phyloP scores from a whole-genome alignment of 2,113 vertebrate species.

The Hemibagrus wyckioides region DNA sequence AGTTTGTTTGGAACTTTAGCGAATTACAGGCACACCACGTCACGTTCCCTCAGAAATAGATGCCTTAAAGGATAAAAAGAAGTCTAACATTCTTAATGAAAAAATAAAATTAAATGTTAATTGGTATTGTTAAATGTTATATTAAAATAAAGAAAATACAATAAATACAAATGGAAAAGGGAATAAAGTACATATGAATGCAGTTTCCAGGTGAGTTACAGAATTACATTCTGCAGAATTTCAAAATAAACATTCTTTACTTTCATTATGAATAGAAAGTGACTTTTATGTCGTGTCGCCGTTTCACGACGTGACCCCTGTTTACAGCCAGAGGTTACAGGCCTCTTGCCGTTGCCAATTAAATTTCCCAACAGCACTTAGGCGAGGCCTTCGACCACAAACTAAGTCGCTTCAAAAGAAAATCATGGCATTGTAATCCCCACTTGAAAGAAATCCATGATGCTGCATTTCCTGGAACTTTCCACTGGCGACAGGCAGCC shows the following conservation, averaged over 20 bases:
- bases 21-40: neutral
- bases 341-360: neutral
- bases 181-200: too few relatives aligned
- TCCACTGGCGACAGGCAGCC: constrained; percentile 49
- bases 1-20: neutral
- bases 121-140: too few relatives aligned
- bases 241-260: neutral
- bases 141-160: too few relatives aligned
- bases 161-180: too few relatives aligned
- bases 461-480: constrained; percentile 40
- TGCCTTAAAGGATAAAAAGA: neutral
- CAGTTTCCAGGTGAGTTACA: too few relatives aligned
- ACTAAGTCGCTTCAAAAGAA: constrained; percentile 22
- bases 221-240: neutral
- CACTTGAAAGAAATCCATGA: constrained; percentile 51
- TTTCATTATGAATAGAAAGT: neutral
- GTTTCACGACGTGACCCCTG: neutral
- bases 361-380: constrained; percentile 3
- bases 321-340: neutral
- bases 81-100: too few relatives aligned
- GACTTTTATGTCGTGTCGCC: neutral
- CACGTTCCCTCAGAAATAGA: neutral
- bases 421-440: constrained; percentile 19
- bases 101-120: too few relatives aligned
- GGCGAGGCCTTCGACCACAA: neutral